phyloP scores from a whole-genome alignment of 1,140 invertebrate species.

The Homarus americanus region DNA sequence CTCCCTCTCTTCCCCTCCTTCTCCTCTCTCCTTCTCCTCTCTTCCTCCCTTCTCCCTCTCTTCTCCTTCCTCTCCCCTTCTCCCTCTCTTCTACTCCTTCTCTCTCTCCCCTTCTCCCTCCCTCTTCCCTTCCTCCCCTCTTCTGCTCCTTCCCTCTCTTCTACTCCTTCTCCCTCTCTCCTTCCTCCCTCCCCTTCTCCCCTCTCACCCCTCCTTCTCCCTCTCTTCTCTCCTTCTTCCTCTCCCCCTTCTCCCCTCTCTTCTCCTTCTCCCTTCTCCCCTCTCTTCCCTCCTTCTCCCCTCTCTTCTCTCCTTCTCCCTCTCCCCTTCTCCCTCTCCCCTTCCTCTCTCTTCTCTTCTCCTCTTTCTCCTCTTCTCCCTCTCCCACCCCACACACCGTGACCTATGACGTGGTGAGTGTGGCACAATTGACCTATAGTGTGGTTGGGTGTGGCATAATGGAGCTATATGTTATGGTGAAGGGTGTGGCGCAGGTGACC shows the following conservation, averaged over 20 bases:
- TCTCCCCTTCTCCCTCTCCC: background rate
- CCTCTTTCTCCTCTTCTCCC: background rate
- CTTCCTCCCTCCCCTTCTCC: background rate
- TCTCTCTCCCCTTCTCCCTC: background rate
- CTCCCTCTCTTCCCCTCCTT: background rate
- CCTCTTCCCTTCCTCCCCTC: background rate
- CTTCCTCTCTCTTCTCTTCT: background rate
- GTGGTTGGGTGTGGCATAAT: no score
- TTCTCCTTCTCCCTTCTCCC: background rate
- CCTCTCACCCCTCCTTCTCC: no score
- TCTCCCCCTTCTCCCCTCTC: background rate
- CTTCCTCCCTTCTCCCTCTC: background rate
- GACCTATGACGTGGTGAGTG: no score
- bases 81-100: no score
- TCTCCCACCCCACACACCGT: background rate
- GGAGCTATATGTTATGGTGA: no score
- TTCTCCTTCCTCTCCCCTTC: background rate
- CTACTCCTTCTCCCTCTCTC: background rate
- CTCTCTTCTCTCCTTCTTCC: background rate
- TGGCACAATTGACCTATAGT: no score
- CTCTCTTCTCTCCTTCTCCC: background rate
- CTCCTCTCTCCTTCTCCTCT: background rate
- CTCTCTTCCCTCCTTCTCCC: background rate
- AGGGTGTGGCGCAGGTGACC: no score
- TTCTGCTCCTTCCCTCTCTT: no score